Evolutionary conservation across 2,797 vertebrate species (phyloP).

Genomic region (Pseudochirops cupreus): DNA sequence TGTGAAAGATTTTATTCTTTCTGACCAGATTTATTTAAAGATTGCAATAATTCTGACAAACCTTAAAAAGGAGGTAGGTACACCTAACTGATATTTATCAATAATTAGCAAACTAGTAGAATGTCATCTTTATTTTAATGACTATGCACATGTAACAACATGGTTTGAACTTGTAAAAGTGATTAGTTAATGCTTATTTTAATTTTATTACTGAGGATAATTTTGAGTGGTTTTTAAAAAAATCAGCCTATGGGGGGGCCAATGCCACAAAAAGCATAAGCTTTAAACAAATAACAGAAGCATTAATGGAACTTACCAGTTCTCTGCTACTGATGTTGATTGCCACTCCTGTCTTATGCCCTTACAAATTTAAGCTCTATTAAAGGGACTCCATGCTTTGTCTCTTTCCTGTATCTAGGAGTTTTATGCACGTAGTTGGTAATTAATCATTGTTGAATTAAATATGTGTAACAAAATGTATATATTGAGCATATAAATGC

Average conservation of each 20-base stretch:
- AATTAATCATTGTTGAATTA: neutral
- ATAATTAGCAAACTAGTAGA: no score
- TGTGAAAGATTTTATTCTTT: neutral
- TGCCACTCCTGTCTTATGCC: neutral
- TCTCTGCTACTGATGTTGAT: neutral
- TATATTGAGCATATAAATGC: neutral
- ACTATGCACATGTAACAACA: neutral
- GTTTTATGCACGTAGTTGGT: neutral
- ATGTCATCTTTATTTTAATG: neutral
- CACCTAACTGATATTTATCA: fast-evolving
- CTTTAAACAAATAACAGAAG: neutral
- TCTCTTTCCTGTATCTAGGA: neutral
- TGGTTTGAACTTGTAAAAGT: neutral
- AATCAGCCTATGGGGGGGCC: neutral
- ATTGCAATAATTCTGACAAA: neutral
- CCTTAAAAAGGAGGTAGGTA: neutral
- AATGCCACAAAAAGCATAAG: neutral
- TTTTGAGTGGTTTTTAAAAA: neutral
- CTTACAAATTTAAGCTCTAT: neutral
- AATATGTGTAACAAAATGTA: neutral
- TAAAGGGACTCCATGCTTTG: neutral
- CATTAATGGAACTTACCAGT: neutral
- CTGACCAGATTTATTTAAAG: neutral
- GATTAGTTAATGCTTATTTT: neutral
- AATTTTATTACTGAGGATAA: neutral